A percentile compares a stretch with the other conserved stretches of the same genome.
phyloP scores from a whole-genome alignment of 2,888 invertebrate genomes.

The Amblyteles armatorius region DNA sequence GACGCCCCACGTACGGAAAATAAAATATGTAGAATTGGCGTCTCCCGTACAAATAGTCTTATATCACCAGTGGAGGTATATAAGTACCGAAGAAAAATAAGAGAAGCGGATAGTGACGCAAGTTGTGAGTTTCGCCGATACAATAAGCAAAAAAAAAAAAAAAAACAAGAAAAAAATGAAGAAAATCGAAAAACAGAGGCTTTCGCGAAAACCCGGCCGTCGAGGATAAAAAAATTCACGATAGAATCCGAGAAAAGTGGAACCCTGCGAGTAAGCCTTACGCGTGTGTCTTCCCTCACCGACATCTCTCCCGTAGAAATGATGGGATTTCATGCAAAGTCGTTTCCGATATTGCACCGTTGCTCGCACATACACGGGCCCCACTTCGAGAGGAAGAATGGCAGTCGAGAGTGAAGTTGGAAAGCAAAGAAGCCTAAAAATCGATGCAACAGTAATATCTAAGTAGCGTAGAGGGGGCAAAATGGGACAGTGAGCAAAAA shows the following conservation, averaged over 20 bases:
- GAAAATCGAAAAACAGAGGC: constrained; percentile 10
- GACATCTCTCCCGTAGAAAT: constrained; percentile 17
- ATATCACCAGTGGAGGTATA: neutral
- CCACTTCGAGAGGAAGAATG: neutral
- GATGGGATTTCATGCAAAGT: constrained; percentile 55
- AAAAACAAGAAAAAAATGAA: neutral
- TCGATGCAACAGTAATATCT: neutral
- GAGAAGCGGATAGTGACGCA: neutral
- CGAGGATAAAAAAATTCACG: constrained; percentile 1
- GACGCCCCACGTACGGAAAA: constrained; percentile 39
- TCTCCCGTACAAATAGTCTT: constrained; percentile 12
- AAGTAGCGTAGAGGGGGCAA: neutral
- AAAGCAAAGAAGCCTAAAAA: neutral
- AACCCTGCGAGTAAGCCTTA: neutral
- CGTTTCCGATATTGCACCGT: constrained; percentile 46
- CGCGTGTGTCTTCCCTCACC: constrained; percentile 4
- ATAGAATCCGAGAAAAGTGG: constrained; percentile 36
- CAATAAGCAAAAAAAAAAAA: constrained; percentile 18
- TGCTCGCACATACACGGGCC: neutral
- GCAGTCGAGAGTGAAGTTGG: neutral
- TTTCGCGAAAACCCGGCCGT: neutral
- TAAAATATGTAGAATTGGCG: constrained; percentile 47
- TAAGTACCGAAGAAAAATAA: constrained; percentile 16
- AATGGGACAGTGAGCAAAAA: too few relatives aligned
- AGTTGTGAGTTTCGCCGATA: constrained; percentile 7